These are phyloP conservation scores for Macrosoma leucophasiata DNA, from an alignment of 2,888 invertebrate genomes.

Conservation along the genomic window DNA sequence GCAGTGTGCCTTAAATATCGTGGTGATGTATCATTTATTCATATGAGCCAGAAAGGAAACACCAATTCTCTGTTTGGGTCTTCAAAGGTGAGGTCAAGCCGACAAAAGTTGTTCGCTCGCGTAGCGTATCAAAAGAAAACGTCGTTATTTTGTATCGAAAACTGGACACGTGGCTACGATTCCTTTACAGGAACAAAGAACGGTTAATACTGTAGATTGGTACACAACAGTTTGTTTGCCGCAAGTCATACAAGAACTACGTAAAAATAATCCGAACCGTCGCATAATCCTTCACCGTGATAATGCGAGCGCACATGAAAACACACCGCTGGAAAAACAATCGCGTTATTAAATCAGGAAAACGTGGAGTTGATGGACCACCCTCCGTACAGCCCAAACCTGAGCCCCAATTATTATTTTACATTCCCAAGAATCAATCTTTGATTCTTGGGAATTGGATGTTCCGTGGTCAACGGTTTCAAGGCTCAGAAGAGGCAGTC, in stretches of 20 bases:
- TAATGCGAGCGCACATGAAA: no score
- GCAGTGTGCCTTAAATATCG: constrained; percentile 5
- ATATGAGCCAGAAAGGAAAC: constrained; percentile 6
- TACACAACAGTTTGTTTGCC: constrained; percentile 18
- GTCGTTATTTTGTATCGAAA: constrained; percentile 20
- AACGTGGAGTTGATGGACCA: constrained; percentile 14
- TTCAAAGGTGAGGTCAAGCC: constrained; percentile 15
- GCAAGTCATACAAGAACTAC: constrained; percentile 15
- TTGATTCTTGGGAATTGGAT: no score
- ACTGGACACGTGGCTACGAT: constrained; percentile 12
- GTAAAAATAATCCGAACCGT: constrained; percentile 15
- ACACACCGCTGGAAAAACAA: constrained; percentile 7
- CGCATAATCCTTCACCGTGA: constrained; percentile 20
- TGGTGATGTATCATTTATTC: constrained; percentile 10
- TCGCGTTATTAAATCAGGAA: neutral
- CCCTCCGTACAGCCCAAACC: constrained; percentile 22
- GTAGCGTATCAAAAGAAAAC: constrained; percentile 19
- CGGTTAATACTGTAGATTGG: constrained; percentile 17
- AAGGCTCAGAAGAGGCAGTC: constrained; percentile 5
- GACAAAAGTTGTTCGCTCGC: constrained; percentile 22
- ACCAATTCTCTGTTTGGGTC: constrained; percentile 21
- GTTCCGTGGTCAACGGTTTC: constrained; percentile 5
- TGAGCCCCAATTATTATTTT: constrained; percentile 22
- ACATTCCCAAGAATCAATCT: constrained; percentile 19
- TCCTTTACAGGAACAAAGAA: constrained; percentile 7